Conservation (phyloP, 1,140 invertebrate species). For the Orchestia grillus region DNA sequence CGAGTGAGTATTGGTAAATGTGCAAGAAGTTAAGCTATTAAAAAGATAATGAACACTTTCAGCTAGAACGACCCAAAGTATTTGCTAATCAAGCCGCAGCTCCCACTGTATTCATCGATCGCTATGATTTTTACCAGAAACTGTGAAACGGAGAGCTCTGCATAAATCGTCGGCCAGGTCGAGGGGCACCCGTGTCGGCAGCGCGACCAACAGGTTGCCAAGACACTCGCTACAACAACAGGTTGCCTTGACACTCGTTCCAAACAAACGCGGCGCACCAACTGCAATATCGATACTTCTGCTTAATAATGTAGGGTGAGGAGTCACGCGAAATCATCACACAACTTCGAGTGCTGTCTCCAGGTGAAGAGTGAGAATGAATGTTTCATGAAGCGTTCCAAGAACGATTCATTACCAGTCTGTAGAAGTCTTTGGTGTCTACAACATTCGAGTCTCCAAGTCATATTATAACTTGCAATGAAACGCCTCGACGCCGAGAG, state of each 20-base stretch:
- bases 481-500: too few species aligned
- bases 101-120: too few species aligned
- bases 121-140: too few species aligned
- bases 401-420: neutral
- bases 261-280: neutral
- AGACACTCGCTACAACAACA: conserved; percentile 30
- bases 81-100: too few species aligned
- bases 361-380: neutral
- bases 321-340: neutral
- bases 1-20: too few species aligned
- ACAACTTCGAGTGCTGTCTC: neutral
- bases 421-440: too few species aligned
- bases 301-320: neutral
- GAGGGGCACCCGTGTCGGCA: neutral
- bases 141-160: too few species aligned
- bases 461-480: too few species aligned
- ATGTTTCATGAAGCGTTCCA: neutral
- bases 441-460: too few species aligned
- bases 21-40: too few species aligned
- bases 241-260: conserved; percentile 21
- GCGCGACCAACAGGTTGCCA: conserved; percentile 20
- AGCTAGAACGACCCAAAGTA: too few species aligned
- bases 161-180: neutral
- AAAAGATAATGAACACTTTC: too few species aligned
- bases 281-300: neutral